phyloP scores from a whole-genome alignment of 1,140 invertebrate species.

The Tetragonula clypearis region DNA sequence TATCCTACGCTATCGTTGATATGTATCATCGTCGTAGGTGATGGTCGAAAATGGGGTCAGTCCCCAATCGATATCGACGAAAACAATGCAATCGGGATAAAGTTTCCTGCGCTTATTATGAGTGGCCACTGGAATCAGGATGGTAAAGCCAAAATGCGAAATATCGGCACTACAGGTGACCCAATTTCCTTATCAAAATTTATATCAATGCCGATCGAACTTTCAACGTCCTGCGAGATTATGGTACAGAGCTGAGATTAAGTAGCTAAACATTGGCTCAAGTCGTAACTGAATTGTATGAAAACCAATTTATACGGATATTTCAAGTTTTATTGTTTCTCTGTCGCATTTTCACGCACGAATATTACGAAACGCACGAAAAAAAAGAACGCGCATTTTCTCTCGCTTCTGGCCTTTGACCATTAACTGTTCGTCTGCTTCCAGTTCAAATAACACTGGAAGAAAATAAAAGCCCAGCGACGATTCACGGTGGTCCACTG shows the following conservation, averaged over 20 bases:
- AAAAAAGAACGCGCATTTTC: too few species aligned
- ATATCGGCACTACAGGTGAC: slow-evolving; percentile 47
- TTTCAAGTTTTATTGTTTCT: too few species aligned
- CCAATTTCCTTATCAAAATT: not conserved
- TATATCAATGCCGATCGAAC: not conserved
- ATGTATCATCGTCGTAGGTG: slow-evolving; percentile 10
- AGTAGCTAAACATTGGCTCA: too few species aligned
- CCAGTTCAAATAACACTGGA: slow-evolving; percentile 38
- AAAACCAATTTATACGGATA: too few species aligned
- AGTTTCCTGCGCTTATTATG: slow-evolving; percentile 48
- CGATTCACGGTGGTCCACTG: slow-evolving; percentile 75
- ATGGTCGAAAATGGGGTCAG: slow-evolving; percentile 47
- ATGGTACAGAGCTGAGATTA: too few species aligned
- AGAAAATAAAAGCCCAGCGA: slow-evolving; percentile 24
- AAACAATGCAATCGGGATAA: slow-evolving; percentile 5
- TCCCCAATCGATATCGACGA: slow-evolving; percentile 53
- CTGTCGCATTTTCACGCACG: too few species aligned
- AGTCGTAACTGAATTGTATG: too few species aligned
- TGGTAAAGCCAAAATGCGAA: slow-evolving; percentile 35
- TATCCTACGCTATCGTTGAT: too few species aligned
- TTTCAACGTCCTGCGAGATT: not conserved
- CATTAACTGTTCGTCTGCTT: not conserved
- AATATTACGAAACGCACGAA: not conserved
- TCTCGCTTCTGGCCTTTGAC: too few species aligned
- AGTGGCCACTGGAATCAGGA: slow-evolving; percentile 54